Evolutionary conservation across 2,113 vertebrate genomes (phyloP).

Genomic region (Thunnus maccoyii): DNA sequence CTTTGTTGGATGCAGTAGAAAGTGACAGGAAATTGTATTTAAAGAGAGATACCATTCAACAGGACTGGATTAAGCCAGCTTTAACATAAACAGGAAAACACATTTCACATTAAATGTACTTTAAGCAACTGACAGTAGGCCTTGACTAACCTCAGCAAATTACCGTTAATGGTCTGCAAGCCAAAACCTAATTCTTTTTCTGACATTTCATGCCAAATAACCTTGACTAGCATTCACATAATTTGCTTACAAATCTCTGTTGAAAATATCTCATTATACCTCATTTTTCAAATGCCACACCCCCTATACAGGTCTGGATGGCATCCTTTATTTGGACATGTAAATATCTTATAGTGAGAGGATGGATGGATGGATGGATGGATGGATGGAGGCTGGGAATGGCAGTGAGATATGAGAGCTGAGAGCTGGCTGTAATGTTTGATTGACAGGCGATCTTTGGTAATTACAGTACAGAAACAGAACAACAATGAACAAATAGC

Average conservation of each 20-base stretch:
- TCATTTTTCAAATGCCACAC: slow-evolving; percentile 42
- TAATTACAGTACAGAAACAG: neutral
- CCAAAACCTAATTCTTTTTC: slow-evolving; percentile 43
- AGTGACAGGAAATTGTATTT: neutral
- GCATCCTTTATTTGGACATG: neutral
- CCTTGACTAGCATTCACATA: slow-evolving; percentile 42
- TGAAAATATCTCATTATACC: slow-evolving; percentile 33
- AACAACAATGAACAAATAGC: neutral
- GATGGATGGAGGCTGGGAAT: neutral
- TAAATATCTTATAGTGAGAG: neutral
- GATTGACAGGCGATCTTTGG: slow-evolving; percentile 26
- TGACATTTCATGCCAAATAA: slow-evolving; percentile 48
- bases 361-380: neutral
- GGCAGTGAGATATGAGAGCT: no score
- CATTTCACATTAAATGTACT: neutral
- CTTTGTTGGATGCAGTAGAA: neutral
- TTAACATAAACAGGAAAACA: neutral
- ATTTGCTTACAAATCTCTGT: slow-evolving; percentile 64
- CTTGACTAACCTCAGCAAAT: slow-evolving; percentile 43
- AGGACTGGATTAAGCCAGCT: neutral
- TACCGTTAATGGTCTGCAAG: slow-evolving; percentile 29
- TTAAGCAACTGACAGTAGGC: neutral
- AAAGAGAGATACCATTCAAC: neutral
- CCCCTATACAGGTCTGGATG: slow-evolving; percentile 42
- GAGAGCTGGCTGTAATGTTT: neutral